Evolutionary conservation across 2,113 vertebrate species (phyloP).

Genomic region (Onychostruthus taczanowskii): DNA sequence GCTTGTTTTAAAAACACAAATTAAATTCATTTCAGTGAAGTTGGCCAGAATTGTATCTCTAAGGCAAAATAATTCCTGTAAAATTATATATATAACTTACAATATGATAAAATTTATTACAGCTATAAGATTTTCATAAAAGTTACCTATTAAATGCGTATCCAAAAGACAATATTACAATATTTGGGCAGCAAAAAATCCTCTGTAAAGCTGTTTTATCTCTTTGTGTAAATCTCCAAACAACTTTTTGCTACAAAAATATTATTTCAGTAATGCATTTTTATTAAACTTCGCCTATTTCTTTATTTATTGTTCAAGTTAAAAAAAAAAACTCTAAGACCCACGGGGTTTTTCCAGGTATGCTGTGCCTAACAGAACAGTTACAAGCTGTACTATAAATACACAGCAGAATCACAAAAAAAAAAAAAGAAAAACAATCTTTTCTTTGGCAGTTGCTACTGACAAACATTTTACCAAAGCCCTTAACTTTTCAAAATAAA

Average conservation of each 20-base stretch:
- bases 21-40: not conserved
- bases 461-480: conserved; percentile 34
- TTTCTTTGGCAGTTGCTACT: conserved; percentile 45
- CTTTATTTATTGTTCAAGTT: not conserved
- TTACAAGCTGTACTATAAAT: conserved; percentile 10
- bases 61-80: not conserved
- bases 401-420: not conserved
- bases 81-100: not conserved
- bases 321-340: not conserved
- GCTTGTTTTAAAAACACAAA: not conserved
- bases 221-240: not conserved
- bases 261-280: not conserved
- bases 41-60: not conserved
- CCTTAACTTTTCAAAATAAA: conserved; percentile 35
- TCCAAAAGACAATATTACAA: not conserved
- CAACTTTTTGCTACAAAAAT: not conserved
- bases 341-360: not conserved
- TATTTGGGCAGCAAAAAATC: not conserved
- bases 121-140: not conserved
- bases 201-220: not conserved
- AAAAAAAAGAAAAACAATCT: not conserved
- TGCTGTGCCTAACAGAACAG: not conserved
- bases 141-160: not conserved
- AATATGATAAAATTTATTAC: not conserved
- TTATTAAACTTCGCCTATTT: not conserved